phyloP scores from a whole-genome alignment of 2,113 vertebrate genomes.

The Plotosus lineatus region DNA sequence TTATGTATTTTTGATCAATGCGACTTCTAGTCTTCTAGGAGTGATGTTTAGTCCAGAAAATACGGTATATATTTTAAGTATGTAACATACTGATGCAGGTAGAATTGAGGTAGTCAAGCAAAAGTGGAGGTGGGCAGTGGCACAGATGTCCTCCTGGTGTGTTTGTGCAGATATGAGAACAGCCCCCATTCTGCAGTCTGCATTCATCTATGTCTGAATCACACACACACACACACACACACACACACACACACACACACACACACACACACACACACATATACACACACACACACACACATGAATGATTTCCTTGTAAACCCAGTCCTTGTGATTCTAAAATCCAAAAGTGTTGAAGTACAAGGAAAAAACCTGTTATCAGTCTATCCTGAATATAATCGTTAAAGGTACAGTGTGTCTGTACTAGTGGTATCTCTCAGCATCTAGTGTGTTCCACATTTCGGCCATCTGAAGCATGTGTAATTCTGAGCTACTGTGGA shows the following conservation, averaged over 20 bases:
- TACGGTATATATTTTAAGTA: no score
- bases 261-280: conserved; percentile 16
- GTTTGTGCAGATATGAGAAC: conserved; percentile 76
- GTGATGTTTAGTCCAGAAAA: no score
- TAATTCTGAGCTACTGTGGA: no score
- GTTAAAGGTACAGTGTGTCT: no score
- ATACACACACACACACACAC: conserved; percentile 10
- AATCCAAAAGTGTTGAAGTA: not conserved
- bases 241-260: conserved; percentile 33
- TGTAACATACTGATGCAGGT: conserved; percentile 70
- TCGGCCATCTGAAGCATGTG: no score
- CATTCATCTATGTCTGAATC: conserved; percentile 75
- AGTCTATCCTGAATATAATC: not conserved
- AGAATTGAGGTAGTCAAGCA: conserved; percentile 66
- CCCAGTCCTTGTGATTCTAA: not conserved
- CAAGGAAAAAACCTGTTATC: not conserved
- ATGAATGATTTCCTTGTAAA: not conserved
- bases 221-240: not conserved
- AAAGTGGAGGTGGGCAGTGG: conserved; percentile 69
- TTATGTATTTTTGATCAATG: no score
- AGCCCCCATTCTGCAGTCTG: conserved; percentile 74
- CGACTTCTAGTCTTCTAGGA: no score
- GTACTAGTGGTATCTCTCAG: no score
- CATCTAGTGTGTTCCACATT: no score
- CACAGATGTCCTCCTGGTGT: conserved; percentile 69